These are phyloP conservation scores for Eira barbara DNA, from an alignment of 2,113 vertebrate species.

Conservation along the genomic window DNA sequence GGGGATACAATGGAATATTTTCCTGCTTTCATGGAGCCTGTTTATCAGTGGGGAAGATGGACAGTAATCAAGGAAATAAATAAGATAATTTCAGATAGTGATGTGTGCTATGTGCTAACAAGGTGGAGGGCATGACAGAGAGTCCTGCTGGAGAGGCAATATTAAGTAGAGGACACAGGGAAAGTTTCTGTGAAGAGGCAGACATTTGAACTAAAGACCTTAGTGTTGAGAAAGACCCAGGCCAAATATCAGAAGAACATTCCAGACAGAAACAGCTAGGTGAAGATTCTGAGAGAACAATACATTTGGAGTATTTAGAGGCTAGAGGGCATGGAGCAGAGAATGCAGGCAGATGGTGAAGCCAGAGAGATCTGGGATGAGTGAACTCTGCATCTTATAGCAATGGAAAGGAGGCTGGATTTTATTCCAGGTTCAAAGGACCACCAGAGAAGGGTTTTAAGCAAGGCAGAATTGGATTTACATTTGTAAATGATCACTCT, in stretches of 20 bases:
- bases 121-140: not conserved
- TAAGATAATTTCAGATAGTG: conserved; percentile 31
- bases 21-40: not conserved
- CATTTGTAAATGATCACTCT: not conserved
- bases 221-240: not conserved
- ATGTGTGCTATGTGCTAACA: not conserved
- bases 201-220: not conserved
- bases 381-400: not conserved
- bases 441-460: not conserved
- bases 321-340: not conserved
- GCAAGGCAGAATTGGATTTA: not conserved
- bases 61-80: not conserved
- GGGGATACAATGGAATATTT: not conserved
- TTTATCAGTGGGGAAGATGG: not conserved
- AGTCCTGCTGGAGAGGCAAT: not conserved
- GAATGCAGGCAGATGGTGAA: not conserved
- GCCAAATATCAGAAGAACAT: not conserved
- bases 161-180: not conserved
- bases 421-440: not conserved
- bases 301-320: not conserved
- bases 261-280: conserved; percentile 34
- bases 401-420: not conserved
- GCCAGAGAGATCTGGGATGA: not conserved
- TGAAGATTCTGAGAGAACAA: not conserved
- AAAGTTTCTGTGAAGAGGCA: not conserved